Conservation (phyloP, 2,888 invertebrate species). For the Coremacera marginata region DNA sequence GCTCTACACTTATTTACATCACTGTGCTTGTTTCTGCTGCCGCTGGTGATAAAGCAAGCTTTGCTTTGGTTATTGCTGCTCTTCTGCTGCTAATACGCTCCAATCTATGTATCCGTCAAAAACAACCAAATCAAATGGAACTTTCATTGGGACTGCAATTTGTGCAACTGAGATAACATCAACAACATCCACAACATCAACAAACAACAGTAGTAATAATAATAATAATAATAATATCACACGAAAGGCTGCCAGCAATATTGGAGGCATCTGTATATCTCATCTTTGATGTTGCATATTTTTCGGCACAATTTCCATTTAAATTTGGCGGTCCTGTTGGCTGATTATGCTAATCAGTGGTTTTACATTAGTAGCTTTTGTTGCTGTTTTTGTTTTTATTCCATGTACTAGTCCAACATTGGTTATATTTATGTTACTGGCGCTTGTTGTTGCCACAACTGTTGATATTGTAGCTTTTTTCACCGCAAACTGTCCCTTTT, state of each 20-base stretch:
- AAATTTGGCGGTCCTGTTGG: conserved; percentile 36
- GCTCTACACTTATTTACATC: too few relatives aligned
- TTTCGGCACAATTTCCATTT: conserved; percentile 41
- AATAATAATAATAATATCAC: too few relatives aligned
- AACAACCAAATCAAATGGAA: too few relatives aligned
- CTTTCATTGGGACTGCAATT: too few relatives aligned
- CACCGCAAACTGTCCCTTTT: background rate
- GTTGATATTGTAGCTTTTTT: background rate
- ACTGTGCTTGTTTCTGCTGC: too few relatives aligned
- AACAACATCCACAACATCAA: too few relatives aligned
- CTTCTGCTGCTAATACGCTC: too few relatives aligned
- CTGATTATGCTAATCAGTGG: conserved; percentile 44
- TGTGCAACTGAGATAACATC: too few relatives aligned
- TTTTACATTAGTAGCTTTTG: conserved; percentile 25
- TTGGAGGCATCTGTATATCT: background rate
- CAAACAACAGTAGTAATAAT: too few relatives aligned
- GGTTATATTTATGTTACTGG: conserved; percentile 16
- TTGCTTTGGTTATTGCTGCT: too few relatives aligned
- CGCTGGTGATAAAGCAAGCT: too few relatives aligned
- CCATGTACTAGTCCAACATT: background rate
- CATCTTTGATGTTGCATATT: conserved; percentile 29
- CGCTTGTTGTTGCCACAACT: conserved; percentile 4
- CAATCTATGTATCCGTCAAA: too few relatives aligned
- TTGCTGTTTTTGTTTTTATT: conserved; percentile 14
- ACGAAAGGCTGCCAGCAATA: background rate